Evolutionary conservation across 2,888 invertebrate genomes (phyloP).

Genomic region (Linyphia triangularis): DNA sequence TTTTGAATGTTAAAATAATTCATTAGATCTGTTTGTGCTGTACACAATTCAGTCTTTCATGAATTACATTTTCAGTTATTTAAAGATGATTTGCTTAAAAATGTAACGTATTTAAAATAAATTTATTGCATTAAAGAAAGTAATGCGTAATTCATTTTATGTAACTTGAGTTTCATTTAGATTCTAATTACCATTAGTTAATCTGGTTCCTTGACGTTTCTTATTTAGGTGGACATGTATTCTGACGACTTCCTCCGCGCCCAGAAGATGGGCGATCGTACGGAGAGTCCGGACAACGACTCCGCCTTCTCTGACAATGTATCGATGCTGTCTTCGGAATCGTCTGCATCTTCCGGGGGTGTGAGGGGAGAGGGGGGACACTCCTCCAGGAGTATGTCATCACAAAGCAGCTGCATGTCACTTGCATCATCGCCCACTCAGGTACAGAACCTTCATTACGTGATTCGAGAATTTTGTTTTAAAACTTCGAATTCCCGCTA

Average conservation of each 20-base stretch:
- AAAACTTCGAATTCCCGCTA: too few species aligned
- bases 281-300: constrained; percentile 98
- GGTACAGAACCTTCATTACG: constrained; percentile 60
- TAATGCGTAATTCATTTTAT: neutral
- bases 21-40: too few species aligned
- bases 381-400: constrained; percentile 75
- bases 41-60: too few species aligned
- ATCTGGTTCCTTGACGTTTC: too few species aligned
- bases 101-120: neutral
- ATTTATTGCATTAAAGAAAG: neutral
- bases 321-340: constrained; percentile 94
- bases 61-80: too few species aligned
- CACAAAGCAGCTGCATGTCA: constrained; percentile 76
- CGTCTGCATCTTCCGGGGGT: constrained; percentile 82
- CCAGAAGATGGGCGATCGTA: constrained; percentile 82
- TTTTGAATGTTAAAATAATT: too few species aligned
- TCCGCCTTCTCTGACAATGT: constrained; percentile 99
- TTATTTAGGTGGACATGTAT: constrained; percentile 69
- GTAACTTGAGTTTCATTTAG: too few species aligned
- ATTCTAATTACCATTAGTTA: too few species aligned
- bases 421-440: constrained; percentile 77
- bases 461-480: too few species aligned
- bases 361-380: constrained; percentile 63
- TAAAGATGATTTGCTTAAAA: too few species aligned
- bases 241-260: constrained; percentile 73